These are phyloP conservation scores for Eledona agricola DNA, from an alignment of 2,888 invertebrate genomes.

Conservation along the genomic window DNA sequence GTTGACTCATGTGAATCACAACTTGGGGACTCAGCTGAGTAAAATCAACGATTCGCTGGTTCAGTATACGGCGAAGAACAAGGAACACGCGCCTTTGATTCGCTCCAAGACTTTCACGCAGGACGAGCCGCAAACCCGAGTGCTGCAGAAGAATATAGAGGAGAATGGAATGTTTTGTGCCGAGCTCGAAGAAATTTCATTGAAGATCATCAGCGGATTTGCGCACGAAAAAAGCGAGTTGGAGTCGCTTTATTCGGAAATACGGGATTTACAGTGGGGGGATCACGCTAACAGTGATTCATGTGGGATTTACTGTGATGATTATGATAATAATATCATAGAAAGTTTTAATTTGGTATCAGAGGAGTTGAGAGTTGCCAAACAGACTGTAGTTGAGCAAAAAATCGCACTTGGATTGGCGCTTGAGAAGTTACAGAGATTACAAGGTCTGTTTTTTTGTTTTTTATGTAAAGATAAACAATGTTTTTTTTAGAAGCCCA, in stretches of 20 bases:
- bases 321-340: constrained; percentile 68
- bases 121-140: constrained; percentile 68
- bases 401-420: constrained; percentile 68
- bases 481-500: constrained; percentile 42
- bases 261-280: constrained; percentile 69
- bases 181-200: constrained; percentile 80
- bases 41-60: constrained; percentile 66
- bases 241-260: constrained; percentile 74
- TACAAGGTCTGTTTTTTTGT: constrained; percentile 56
- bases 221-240: constrained; percentile 75
- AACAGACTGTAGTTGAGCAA: constrained; percentile 59
- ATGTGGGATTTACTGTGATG: constrained; percentile 70
- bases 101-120: constrained; percentile 75
- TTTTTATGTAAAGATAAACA: constrained; percentile 6
- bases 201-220: constrained; percentile 75
- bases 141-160: constrained; percentile 63
- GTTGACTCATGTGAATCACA: constrained; percentile 69
- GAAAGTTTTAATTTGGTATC: constrained; percentile 73
- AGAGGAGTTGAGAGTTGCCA: constrained; percentile 70
- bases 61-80: constrained; percentile 58
- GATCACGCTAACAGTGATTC: constrained; percentile 69
- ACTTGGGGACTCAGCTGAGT: constrained; percentile 64
- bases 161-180: constrained; percentile 67
- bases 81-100: constrained; percentile 61
- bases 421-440: constrained; percentile 59